These are phyloP conservation scores for Chamaea fasciata DNA, from an alignment of 2,113 vertebrate species.

Conservation along the genomic window DNA sequence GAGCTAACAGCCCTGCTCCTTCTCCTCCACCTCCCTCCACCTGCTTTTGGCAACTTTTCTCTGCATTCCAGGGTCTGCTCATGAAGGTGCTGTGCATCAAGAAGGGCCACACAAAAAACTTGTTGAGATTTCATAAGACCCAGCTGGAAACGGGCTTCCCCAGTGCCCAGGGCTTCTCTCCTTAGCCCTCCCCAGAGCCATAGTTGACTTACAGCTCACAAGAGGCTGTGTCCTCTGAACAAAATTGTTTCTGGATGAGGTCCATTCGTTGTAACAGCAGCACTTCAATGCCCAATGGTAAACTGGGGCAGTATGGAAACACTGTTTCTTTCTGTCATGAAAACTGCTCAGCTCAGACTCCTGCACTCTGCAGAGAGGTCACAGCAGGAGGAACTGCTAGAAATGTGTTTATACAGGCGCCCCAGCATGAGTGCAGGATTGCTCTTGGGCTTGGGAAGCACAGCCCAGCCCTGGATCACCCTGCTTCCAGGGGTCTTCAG, in stretches of 20 bases:
- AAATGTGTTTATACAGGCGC: neutral
- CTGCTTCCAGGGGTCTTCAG: neutral
- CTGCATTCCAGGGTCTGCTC: neutral
- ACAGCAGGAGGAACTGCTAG: neutral
- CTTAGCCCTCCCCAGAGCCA: neutral
- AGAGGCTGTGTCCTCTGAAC: neutral
- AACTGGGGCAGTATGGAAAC: neutral
- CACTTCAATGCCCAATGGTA: neutral
- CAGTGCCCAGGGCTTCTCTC: neutral
- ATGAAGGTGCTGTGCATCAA: neutral
- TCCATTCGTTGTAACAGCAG: neutral
- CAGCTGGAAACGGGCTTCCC: neutral
- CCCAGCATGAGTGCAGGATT: neutral
- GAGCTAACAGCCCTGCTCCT: neutral
- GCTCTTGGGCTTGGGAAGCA: neutral
- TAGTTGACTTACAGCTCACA: neutral
- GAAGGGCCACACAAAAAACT: neutral
- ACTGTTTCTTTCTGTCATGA: neutral
- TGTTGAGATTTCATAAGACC: neutral
- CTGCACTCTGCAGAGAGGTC: neutral
- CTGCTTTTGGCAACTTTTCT: neutral
- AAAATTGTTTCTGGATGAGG: neutral
- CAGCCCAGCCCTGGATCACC: neutral
- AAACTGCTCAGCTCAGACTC: neutral
- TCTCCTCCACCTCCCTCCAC: neutral